Percentiles rank a stretch among this genome's conserved stretches.
Evolutionary conservation across 2,888 invertebrate genomes (phyloP).

Genomic region (Escarpia spicata): DNA sequence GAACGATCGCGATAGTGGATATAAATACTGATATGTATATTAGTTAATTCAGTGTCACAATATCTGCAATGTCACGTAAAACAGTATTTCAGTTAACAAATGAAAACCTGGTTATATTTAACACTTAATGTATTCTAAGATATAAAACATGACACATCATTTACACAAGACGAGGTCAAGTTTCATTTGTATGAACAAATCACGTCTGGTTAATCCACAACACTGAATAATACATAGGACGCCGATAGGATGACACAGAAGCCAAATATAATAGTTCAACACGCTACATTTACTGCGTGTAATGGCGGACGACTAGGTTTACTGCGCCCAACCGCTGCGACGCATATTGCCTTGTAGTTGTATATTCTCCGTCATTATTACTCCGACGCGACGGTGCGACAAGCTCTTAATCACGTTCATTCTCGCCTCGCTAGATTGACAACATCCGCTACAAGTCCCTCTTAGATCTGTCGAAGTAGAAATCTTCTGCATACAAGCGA

Average conservation of each 20-base stretch:
- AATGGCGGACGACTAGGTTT: neutral
- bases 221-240: too few species aligned
- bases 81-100: too few species aligned
- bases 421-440: constrained; percentile 6
- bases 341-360: neutral
- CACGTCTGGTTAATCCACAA: too few species aligned
- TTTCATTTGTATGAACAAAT: too few species aligned
- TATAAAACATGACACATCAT: too few species aligned
- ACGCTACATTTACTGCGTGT: neutral
- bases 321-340: neutral
- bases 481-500: neutral
- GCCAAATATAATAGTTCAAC: neutral
- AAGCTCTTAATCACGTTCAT: constrained; percentile 1
- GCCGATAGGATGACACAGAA: neutral
- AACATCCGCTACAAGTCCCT: constrained; percentile 13
- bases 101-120: too few species aligned
- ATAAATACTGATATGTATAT: too few species aligned
- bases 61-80: too few species aligned
- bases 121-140: too few species aligned
- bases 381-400: neutral
- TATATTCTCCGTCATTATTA: neutral
- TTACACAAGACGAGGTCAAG: too few species aligned
- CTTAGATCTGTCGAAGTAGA: neutral
- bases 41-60: too few species aligned
- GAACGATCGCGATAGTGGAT: too few species aligned